Percentiles rank a stretch among this genome's conserved stretches.
These are phyloP conservation scores for Neopipo cinnamomea DNA, from an alignment of 2,113 vertebrate species.

Conservation along the genomic window DNA sequence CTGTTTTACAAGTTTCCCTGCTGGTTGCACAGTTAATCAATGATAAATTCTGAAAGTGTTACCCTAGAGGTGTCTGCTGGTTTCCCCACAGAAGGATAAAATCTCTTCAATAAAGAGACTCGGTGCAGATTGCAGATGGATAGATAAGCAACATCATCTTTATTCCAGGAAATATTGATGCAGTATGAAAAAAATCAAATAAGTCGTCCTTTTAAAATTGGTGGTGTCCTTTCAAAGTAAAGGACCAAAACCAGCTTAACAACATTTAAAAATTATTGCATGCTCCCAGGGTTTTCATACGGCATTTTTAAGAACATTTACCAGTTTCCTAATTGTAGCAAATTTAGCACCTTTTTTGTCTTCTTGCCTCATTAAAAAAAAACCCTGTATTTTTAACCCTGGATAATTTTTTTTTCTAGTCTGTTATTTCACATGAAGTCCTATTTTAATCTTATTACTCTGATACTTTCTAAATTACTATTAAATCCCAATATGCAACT, in stretches of 20 bases:
- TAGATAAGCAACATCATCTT: background rate
- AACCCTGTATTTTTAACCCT: constrained; percentile 8
- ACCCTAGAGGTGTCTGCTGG: background rate
- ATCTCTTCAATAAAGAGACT: background rate
- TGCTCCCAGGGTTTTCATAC: background rate
- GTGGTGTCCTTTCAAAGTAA: background rate
- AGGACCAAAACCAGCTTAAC: background rate
- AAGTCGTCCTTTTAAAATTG: background rate
- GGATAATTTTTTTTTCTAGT: background rate
- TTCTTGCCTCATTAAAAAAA: constrained; percentile 1
- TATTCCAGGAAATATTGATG: background rate
- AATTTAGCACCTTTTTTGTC: background rate
- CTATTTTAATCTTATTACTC: constrained; percentile 26
- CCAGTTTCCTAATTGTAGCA: background rate
- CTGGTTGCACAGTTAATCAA: background rate
- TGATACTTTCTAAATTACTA: constrained; percentile 36
- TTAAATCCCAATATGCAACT: constrained; percentile 41
- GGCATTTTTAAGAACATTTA: background rate
- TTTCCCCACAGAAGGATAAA: background rate
- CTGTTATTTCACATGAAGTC: background rate
- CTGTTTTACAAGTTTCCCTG: background rate
- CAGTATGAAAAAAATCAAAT: background rate
- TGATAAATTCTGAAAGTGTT: background rate
- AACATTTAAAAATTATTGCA: background rate
- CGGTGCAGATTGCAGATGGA: background rate